Conservation (phyloP, 2,113 vertebrate genomes). For the Nymphicus hollandicus region DNA sequence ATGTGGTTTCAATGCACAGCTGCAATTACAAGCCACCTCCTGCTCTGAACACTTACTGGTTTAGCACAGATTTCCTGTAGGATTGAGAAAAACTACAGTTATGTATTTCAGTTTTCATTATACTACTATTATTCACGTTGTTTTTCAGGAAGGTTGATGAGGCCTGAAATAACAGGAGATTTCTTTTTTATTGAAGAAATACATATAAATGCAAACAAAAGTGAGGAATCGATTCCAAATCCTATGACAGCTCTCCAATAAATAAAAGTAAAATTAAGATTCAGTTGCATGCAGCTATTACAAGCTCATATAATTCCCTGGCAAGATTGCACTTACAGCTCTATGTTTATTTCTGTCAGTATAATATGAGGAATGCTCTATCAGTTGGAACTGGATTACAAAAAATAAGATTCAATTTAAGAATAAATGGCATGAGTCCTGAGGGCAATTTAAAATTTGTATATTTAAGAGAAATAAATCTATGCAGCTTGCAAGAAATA, state of each 20-base stretch:
- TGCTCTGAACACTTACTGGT: conserved; percentile 7
- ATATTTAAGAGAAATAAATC: conserved; percentile 49
- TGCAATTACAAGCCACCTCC: conserved; percentile 29
- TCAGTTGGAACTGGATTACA: conserved; percentile 35
- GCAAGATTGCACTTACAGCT: not conserved
- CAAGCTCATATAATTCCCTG: not conserved
- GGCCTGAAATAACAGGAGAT: conserved; percentile 29
- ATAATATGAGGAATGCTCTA: conserved; percentile 14
- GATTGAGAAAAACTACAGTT: not conserved
- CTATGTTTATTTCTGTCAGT: conserved; percentile 27
- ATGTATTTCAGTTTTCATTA: not conserved
- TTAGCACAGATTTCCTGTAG: not conserved
- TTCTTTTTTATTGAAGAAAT: not conserved
- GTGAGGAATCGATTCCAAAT: conserved; percentile 16
- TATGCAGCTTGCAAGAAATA: not conserved
- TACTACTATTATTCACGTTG: not conserved
- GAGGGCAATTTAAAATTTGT: conserved; percentile 44
- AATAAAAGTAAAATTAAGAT: not conserved
- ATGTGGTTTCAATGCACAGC: not conserved
- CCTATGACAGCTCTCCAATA: not conserved
- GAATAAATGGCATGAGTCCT: conserved; percentile 34
- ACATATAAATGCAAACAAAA: conserved; percentile 34
- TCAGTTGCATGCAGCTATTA: not conserved
- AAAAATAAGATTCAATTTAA: conserved; percentile 46
- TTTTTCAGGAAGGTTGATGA: conserved; percentile 7